These are phyloP conservation scores for Periplaneta americana DNA, from an alignment of 1,140 invertebrate genomes.

Conservation along the genomic window DNA sequence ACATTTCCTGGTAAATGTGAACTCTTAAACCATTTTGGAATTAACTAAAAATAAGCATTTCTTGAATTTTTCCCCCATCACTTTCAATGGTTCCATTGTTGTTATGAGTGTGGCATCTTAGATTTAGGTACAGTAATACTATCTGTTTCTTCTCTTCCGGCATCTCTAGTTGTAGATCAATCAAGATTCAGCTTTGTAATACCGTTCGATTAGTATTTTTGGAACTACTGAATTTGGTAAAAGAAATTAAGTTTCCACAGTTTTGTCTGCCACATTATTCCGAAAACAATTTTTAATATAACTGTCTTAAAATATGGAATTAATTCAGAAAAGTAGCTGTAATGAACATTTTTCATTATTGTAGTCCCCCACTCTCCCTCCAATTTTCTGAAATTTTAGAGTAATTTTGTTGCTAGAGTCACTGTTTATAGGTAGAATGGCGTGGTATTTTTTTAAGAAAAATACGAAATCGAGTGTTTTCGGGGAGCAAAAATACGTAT, in stretches of 20 bases:
- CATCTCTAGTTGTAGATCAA: neutral
- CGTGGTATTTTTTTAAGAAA: neutral
- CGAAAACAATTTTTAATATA: neutral
- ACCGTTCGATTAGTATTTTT: neutral
- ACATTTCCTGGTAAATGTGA: neutral
- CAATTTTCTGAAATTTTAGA: no score
- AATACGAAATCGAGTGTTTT: neutral
- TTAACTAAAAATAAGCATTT: neutral
- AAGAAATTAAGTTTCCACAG: neutral
- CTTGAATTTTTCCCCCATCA: neutral
- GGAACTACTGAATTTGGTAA: neutral
- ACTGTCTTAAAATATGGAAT: neutral
- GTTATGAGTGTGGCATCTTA: neutral
- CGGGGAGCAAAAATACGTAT: neutral
- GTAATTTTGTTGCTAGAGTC: neutral
- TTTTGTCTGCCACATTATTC: neutral
- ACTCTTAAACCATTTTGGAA: no score
- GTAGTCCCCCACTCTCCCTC: neutral
- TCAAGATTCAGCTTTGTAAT: neutral
- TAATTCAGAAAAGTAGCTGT: neutral
- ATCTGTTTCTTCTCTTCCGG: neutral
- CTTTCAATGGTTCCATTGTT: neutral
- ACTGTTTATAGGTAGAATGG: neutral
- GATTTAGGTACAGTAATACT: neutral
- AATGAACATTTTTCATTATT: neutral